These are phyloP conservation scores for Oreochromis aureus DNA, from an alignment of 2,113 vertebrate genomes.

Conservation along the genomic window DNA sequence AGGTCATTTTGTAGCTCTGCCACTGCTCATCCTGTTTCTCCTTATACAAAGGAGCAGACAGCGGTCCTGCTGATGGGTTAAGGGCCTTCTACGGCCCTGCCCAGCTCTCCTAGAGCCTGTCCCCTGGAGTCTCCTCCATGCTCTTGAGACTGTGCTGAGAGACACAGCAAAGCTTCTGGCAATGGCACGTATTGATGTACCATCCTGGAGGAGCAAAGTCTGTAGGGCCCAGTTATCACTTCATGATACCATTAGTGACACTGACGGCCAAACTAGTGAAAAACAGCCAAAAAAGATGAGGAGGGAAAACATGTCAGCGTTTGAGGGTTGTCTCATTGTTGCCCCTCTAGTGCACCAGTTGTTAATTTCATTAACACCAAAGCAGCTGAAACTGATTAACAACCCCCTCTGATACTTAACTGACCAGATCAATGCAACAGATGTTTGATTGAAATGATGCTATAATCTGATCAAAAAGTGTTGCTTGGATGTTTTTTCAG, in stretches of 20 bases:
- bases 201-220: neutral
- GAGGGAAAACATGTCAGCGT: fast-evolving
- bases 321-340: neutral
- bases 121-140: neutral
- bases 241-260: neutral
- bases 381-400: fast-evolving
- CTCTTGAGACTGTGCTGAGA: too few relatives aligned
- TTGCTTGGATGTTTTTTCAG: too few relatives aligned
- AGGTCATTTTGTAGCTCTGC: neutral
- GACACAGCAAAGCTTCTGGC: too few relatives aligned
- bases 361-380: neutral
- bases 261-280: neutral
- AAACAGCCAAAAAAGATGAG: neutral
- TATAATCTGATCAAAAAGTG: too few relatives aligned
- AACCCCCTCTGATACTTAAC: neutral
- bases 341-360: neutral
- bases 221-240: neutral
- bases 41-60: neutral
- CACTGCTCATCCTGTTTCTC: neutral
- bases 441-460: neutral
- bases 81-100: neutral
- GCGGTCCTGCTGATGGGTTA: neutral
- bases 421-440: neutral
- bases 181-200: neutral
- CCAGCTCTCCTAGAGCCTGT: neutral